Evolutionary conservation across 2,888 invertebrate species (phyloP).

Genomic region (Merodon equestris): DNA sequence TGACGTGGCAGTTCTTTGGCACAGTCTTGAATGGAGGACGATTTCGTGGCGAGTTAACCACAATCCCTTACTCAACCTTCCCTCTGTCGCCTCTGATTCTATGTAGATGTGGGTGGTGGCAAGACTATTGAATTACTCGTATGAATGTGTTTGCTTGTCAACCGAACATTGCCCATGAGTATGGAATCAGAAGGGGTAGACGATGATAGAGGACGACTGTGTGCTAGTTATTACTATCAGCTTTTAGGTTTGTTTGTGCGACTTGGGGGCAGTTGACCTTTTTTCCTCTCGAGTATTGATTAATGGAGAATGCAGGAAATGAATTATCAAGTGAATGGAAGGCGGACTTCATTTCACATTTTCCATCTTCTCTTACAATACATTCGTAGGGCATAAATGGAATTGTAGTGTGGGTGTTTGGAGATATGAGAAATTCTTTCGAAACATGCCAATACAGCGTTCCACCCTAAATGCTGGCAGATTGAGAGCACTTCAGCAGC

Average conservation of each 20-base stretch:
- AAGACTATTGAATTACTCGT: slow-evolving; percentile 53
- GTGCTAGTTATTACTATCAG: slow-evolving; percentile 31
- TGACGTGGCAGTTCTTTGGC: slow-evolving; percentile 65
- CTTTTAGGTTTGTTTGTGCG: slow-evolving; percentile 20
- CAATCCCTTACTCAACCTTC: slow-evolving; percentile 47
- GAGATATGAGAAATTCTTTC: no score
- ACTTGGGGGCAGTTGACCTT: slow-evolving; percentile 47
- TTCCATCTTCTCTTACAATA: no score
- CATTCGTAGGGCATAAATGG: no score
- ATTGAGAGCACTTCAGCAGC: no score
- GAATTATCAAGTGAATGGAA: slow-evolving; percentile 39
- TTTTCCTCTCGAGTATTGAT: slow-evolving; percentile 32
- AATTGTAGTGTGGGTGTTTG: no score
- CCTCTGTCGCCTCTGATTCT: slow-evolving; percentile 18
- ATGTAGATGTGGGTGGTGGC: slow-evolving; percentile 12
- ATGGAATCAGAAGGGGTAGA: no score
- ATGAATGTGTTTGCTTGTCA: slow-evolving; percentile 44
- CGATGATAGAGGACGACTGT: not conserved
- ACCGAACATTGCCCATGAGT: no score
- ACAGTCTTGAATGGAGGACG: slow-evolving; percentile 59
- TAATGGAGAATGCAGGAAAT: slow-evolving; percentile 51
- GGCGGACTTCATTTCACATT: slow-evolving; percentile 6
- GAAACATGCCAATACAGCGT: no score
- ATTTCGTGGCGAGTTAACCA: slow-evolving; percentile 62
- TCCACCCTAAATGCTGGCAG: no score